These are phyloP conservation scores for Limnothrissa miodon DNA, from an alignment of 2,113 vertebrate genomes.

Conservation along the genomic window DNA sequence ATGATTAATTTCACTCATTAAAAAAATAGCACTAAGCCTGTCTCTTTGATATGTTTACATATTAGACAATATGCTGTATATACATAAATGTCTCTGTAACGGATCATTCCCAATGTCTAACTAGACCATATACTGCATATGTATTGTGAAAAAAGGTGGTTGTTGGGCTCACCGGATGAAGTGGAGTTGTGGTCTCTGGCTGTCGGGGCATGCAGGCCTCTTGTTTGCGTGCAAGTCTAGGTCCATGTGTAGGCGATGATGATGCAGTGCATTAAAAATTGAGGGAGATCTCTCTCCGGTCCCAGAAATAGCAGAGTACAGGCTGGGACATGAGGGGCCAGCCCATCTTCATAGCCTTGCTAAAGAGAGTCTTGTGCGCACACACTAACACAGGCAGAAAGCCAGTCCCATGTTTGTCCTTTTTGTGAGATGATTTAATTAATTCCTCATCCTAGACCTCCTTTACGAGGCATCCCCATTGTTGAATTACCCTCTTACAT, in stretches of 20 bases:
- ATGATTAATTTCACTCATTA: neutral
- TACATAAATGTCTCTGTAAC: neutral
- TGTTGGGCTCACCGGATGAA: neutral
- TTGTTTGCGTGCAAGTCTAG: constrained; percentile 69
- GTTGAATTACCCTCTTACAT: neutral
- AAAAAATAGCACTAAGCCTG: neutral
- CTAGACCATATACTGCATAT: neutral
- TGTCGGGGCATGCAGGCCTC: constrained; percentile 54
- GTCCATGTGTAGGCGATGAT: constrained; percentile 70
- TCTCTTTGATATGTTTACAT: neutral
- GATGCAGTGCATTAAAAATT: constrained; percentile 76
- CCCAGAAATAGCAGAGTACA: constrained; percentile 64
- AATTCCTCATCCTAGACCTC: neutral
- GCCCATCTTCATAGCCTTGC: constrained; percentile 30
- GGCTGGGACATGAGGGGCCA: constrained; percentile 35
- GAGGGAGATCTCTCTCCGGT: constrained; percentile 66
- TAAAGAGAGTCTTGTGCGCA: constrained; percentile 11
- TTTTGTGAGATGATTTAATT: constrained; percentile 16
- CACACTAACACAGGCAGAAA: neutral
- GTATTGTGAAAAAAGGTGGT: neutral
- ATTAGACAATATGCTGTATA: neutral
- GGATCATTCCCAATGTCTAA: neutral
- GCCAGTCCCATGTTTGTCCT: neutral
- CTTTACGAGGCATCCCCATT: constrained; percentile 1
- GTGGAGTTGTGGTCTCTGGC: neutral